Conservation (phyloP, 1,140 invertebrate genomes). For the Zophobas atratus region DNA sequence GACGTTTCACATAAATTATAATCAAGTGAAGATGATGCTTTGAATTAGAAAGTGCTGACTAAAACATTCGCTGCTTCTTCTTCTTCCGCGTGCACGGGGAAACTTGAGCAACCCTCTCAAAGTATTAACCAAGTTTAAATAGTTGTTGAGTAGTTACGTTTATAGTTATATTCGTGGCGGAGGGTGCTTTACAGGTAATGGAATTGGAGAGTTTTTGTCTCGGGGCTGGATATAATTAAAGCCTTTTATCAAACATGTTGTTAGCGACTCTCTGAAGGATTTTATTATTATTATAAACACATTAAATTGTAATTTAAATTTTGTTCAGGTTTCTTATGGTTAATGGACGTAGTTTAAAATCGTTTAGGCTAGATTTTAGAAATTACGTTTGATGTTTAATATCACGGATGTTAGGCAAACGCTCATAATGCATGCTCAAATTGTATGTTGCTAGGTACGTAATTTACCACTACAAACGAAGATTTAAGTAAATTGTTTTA, state of each 20-base stretch:
- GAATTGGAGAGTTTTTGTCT: conserved; percentile 8
- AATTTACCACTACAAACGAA: conserved; percentile 32
- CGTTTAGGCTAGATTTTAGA: conserved; percentile 48
- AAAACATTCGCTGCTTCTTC: conserved; percentile 11
- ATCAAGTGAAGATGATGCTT: conserved; percentile 51
- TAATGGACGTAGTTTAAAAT: conserved; percentile 49
- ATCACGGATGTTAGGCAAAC: conserved; percentile 47
- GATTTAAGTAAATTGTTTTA: conserved; percentile 35
- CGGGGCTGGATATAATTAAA: background rate
- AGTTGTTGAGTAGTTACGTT: conserved; percentile 41
- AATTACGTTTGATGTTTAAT: conserved; percentile 49
- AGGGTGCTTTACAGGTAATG: conserved; percentile 33
- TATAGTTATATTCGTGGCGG: conserved; percentile 10
- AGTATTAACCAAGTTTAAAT: conserved; percentile 46
- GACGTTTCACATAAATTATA: conserved; percentile 52
- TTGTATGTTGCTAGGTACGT: conserved; percentile 33
- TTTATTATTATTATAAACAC: conserved; percentile 50
- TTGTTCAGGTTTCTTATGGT: conserved; percentile 30
- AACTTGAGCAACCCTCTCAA: conserved; percentile 42
- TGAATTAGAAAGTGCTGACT: conserved; percentile 43
- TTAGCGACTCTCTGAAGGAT: conserved; percentile 27
- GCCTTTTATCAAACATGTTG: conserved; percentile 23
- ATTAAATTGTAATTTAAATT: conserved; percentile 50
- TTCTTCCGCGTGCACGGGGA: conserved; percentile 1
- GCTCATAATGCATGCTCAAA: conserved; percentile 43